A percentile compares a stretch with the other conserved stretches of the same genome.
These are phyloP conservation scores for Junonia oenone DNA, from an alignment of 2,888 invertebrate genomes.

Conservation along the genomic window DNA sequence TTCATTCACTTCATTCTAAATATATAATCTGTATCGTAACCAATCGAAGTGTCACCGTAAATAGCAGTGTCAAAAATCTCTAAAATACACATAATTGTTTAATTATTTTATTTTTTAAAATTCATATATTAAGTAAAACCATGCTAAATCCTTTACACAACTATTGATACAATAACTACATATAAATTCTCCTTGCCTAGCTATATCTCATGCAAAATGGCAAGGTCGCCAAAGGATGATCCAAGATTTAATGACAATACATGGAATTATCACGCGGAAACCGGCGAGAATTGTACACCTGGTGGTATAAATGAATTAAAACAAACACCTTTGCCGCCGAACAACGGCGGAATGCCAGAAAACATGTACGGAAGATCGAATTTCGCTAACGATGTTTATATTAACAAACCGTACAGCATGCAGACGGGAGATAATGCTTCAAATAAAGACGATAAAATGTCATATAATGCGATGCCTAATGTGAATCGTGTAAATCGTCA, in stretches of 20 bases:
- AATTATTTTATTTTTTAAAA: slow-evolving; percentile 33
- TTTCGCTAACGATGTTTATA: slow-evolving; percentile 60
- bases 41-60: slow-evolving; percentile 56
- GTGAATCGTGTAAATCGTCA: slow-evolving; percentile 50
- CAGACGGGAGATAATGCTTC: slow-evolving; percentile 49
- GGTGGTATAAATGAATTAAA: slow-evolving; percentile 55
- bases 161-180: slow-evolving; percentile 13
- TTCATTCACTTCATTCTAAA: slow-evolving; percentile 62
- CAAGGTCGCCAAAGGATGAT: slow-evolving; percentile 76
- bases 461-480: slow-evolving; percentile 49
- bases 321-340: slow-evolving; percentile 48
- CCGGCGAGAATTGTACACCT: slow-evolving; percentile 58
- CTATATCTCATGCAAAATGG: slow-evolving; percentile 64
- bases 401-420: slow-evolving; percentile 60
- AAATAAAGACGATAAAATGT: slow-evolving; percentile 55
- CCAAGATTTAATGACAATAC: slow-evolving; percentile 69
- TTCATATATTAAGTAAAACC: slow-evolving; percentile 42
- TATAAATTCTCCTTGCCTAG: slow-evolving; percentile 24
- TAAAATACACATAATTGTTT: slow-evolving; percentile 30
- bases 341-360: slow-evolving; percentile 49
- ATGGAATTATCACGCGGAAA: slow-evolving; percentile 69
- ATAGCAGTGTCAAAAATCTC: slow-evolving; percentile 59
- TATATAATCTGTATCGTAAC: slow-evolving; percentile 44
- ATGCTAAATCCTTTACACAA: slow-evolving; percentile 59
- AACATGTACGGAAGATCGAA: slow-evolving; percentile 58